Evolutionary conservation across 1,140 invertebrate species (phyloP), one percentile per base, ranked within the genome.

Genomic region (Ips typographus): DNA sequence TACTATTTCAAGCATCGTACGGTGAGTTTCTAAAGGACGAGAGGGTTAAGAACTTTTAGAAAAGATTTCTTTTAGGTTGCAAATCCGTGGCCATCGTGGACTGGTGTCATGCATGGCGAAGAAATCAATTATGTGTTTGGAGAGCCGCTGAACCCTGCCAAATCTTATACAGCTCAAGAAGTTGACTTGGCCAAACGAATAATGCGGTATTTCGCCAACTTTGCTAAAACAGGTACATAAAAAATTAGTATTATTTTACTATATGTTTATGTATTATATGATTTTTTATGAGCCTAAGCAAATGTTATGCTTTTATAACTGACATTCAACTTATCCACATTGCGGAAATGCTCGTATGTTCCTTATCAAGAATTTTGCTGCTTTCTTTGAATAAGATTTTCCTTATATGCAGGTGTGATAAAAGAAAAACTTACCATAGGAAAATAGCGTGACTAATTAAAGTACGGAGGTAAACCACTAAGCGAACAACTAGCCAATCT

Each of bases 81-180:
- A 64, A 94, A 93, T 79, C 91, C 91, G 0, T 98, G 96, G 96
- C 96, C 95, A 1, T 88, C 88, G 57, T 98, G 96, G 96, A 95
- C 95, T 70, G 96, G 96, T 4, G 94, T 95, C 0, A 90, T 98
- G 86, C 96, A 98, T 80, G 96, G 90, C 1, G 95, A 98, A 80
- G 96, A 98, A 81, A 97, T 99, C 70, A 93, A 88, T 77, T 98
- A 95, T 80, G 86, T 97, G 36, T 98, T 98, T 80, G 95, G 96
- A 36, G 93, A 96, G 77, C 94, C 95, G 0, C 83, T 97, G 3
- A 91, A 96, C 79, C 86, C 89, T 0, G 83, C 85, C 4, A 91
- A 91, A 75, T 88, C 86, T 55, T 98, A 95, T 81, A 90, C 88
- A 2, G 81, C 85, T 1, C 87, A 91, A 68, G 96, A 98, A 82